Base-by-base conservation (phyloP, 2,888 invertebrate species). In the Chrysina gloriosa region DNA sequence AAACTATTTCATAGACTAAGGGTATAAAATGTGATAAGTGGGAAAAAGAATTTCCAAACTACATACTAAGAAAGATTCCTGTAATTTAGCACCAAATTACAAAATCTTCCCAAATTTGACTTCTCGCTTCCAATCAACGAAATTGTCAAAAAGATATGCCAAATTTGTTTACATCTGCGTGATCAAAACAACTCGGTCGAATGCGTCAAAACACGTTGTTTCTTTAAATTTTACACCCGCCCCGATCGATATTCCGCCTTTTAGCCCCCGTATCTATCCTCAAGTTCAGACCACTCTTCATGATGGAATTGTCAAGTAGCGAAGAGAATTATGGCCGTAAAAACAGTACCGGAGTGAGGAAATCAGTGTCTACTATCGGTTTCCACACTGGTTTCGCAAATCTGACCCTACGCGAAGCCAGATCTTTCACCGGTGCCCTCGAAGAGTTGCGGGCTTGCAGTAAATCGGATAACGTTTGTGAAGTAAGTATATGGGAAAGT, bases 391-490 rank as follows among this genome's bases (percentile, higher is more conserved):
- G 39, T 5, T 63, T 52, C n/a, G 63, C 63, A 52, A 73, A 69
- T 63, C 47, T 71, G 7, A 56, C 42, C 2, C n/a, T 76, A 9
- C 68, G 75, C 5, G 76, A 77, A 67, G 71, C 76, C 0, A 74
- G 75, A 67, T 76, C 75, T 0, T 76, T 76, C 63, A 75, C 76
- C 2, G 75, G 74, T 4, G 73, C 72, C 21, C 50, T 74, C 4
- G 72, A 72, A 23, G 74, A 76, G 54, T 50, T 74, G 16, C 73
- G 70, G 65, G 47, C 65, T 6, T 66, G 54, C 25, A 47, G 36
- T 6, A 70, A 42, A 47, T 47, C 66, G 11, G 23, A 29, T 11
- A 68, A 63, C 29, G 63, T 25, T 14, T 56, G 66, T 11, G 42
- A 65, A 21, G 65, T 67, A 52, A 63, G 36, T 31, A 9, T 54